Conservation (phyloP, 2,797 vertebrate genomes). For the Caiman crocodilus region DNA sequence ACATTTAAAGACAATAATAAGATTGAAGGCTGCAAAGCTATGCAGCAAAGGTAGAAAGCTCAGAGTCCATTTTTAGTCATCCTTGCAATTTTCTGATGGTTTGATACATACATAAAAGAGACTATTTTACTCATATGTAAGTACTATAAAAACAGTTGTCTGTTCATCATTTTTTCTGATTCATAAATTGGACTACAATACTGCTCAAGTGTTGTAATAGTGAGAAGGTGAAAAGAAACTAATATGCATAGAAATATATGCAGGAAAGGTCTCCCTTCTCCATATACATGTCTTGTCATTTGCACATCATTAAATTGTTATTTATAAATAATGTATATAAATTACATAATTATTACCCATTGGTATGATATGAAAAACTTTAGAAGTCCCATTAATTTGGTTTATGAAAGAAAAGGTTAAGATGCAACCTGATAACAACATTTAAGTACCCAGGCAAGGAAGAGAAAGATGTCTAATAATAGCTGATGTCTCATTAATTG, state of each 20-base stretch:
- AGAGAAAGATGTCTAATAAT: neutral
- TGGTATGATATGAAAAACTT: neutral
- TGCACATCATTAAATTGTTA: neutral
- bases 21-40: slow-evolving; percentile 54
- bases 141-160: slow-evolving; percentile 18
- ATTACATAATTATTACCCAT: neutral
- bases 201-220: neutral
- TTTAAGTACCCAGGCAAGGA: neutral
- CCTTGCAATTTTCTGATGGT: slow-evolving; percentile 38
- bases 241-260: neutral
- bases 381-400: neutral
- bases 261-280: neutral
- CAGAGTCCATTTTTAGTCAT: slow-evolving; percentile 21
- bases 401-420: slow-evolving; percentile 3
- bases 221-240: slow-evolving; percentile 30
- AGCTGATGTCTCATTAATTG: neutral
- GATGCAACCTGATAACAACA: neutral
- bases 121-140: slow-evolving; percentile 34
- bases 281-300: neutral
- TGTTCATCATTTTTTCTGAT: slow-evolving; percentile 2
- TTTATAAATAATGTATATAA: neutral
- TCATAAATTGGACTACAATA: neutral
- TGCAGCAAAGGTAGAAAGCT: slow-evolving; percentile 57
- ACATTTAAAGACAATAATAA: slow-evolving; percentile 77
- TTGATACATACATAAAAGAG: slow-evolving; percentile 49